Percentiles rank a stretch among this genome's conserved stretches.
Conservation (phyloP, 2,113 vertebrate genomes). For the Aspidoscelis tigris region DNA sequence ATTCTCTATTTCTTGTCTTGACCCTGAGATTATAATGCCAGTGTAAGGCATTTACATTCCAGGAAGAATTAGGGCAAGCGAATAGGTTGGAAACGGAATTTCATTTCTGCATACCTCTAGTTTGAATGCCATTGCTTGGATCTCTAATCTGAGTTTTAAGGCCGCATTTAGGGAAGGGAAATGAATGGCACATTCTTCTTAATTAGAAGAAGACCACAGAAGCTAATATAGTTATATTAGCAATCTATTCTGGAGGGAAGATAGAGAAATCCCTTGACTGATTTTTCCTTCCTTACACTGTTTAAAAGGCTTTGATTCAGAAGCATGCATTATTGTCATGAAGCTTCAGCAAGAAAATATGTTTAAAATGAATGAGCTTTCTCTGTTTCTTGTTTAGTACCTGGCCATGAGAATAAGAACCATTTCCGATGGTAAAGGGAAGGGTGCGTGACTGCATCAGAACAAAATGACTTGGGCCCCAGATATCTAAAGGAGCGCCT, state of each 20-base stretch:
- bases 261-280: conserved; percentile 45
- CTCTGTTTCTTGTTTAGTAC: conserved; percentile 44
- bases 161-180: conserved; percentile 25
- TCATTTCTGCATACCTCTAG: not conserved
- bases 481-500: too few relatives aligned
- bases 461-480: too few relatives aligned
- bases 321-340: conserved; percentile 75
- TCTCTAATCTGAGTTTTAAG: not conserved
- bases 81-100: not conserved
- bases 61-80: not conserved
- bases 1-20: conserved; percentile 4
- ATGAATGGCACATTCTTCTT: conserved; percentile 58
- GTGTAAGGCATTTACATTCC: not conserved
- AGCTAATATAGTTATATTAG: conserved; percentile 68
- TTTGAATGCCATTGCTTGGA: not conserved
- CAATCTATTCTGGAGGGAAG: conserved; percentile 62
- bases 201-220: conserved; percentile 56
- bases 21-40: not conserved
- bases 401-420: conserved; percentile 43
- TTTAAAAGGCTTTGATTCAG: conserved; percentile 67
- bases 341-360: conserved; percentile 68
- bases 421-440: not conserved
- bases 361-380: conserved; percentile 68
- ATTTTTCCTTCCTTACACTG: conserved; percentile 35
- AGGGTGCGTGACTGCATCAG: too few relatives aligned